Percentiles rank a stretch among this genome's conserved stretches.
Evolutionary conservation across 2,113 vertebrate species (phyloP).

Genomic region (Bubo scandiacus): DNA sequence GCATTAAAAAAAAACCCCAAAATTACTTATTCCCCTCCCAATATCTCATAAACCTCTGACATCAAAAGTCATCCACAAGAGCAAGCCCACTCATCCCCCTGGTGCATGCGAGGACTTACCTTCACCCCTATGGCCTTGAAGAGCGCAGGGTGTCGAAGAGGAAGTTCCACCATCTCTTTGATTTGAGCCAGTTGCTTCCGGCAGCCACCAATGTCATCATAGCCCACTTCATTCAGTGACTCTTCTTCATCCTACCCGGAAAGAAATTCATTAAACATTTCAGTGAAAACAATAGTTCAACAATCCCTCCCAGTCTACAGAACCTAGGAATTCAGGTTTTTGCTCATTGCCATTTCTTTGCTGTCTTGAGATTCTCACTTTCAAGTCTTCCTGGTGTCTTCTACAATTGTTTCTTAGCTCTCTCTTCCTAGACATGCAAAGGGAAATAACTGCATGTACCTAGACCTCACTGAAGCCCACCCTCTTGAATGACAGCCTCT

Average conservation of each 20-base stretch:
- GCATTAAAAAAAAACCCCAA: too few relatives aligned
- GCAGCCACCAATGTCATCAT: slow-evolving; percentile 98
- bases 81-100: too few relatives aligned
- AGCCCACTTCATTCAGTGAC: slow-evolving; percentile 96
- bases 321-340: background rate
- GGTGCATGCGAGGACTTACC: background rate
- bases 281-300: too few relatives aligned
- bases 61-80: too few relatives aligned
- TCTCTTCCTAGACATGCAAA: background rate
- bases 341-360: background rate
- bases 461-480: background rate
- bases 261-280: too few relatives aligned
- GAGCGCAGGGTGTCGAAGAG: slow-evolving; percentile 93
- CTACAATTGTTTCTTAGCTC: background rate
- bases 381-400: background rate
- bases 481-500: background rate
- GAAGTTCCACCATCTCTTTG: slow-evolving; percentile 98
- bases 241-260: slow-evolving; percentile 84
- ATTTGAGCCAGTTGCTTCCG: slow-evolving; percentile 97
- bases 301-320: too few relatives aligned
- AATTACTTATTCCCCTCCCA: too few relatives aligned
- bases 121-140: slow-evolving; percentile 99
- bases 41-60: too few relatives aligned
- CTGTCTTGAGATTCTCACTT: background rate
- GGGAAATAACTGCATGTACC: background rate